Evolutionary conservation across 2,797 vertebrate genomes (phyloP).

Genomic region (Pseudochirops corinnae): DNA sequence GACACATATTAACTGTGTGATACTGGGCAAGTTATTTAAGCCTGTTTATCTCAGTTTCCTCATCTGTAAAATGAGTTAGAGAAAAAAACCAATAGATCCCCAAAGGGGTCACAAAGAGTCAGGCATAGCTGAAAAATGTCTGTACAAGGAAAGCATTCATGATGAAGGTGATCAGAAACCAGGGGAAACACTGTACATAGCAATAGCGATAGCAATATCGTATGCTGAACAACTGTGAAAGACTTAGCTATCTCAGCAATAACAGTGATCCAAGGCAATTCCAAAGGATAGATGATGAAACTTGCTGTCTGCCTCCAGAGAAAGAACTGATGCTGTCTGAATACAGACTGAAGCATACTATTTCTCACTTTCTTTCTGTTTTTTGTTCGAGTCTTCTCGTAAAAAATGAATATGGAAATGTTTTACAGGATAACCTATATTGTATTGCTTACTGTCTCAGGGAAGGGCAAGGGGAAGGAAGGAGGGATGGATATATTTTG

Average conservation of each 20-base stretch:
- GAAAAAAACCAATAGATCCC: background rate
- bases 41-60: background rate
- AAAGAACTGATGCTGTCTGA: background rate
- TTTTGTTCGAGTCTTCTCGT: background rate
- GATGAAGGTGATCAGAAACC: background rate
- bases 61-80: constrained; percentile 14
- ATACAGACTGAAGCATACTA: background rate
- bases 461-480: background rate
- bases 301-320: background rate
- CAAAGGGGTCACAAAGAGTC: background rate
- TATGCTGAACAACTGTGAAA: background rate
- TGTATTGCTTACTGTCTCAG: background rate
- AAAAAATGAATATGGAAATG: background rate
- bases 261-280: background rate
- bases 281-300: background rate
- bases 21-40: constrained; percentile 2
- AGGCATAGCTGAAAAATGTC: background rate
- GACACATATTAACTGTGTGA: background rate
- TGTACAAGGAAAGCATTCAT: background rate
- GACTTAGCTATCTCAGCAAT: background rate
- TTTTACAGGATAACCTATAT: background rate
- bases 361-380: background rate
- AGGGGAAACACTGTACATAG: background rate
- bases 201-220: too few species aligned
- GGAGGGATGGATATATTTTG: background rate